These are phyloP conservation scores for Salticus scenicus DNA, from an alignment of 2,888 invertebrate genomes.

Conservation along the genomic window DNA sequence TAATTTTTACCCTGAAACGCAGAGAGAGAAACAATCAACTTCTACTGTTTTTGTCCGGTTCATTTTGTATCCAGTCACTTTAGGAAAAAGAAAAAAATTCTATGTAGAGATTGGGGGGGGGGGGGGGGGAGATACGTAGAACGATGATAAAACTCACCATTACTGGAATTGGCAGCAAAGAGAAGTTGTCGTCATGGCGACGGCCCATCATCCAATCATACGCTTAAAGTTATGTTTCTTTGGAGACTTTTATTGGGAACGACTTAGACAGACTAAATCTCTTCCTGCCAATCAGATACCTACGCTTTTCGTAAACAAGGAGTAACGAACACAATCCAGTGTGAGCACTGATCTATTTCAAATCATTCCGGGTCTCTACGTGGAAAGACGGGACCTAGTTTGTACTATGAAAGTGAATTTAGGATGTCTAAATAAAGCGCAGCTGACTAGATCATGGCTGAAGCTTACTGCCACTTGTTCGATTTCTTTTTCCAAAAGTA, in stretches of 20 bases:
- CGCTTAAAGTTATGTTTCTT: constrained; percentile 55
- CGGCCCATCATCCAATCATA: constrained; percentile 63
- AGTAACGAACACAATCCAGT: background rate
- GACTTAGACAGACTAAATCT: constrained; percentile 51
- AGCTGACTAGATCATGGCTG: background rate
- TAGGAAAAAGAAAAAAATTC: too few relatives aligned
- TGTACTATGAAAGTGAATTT: background rate
- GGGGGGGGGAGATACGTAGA: background rate
- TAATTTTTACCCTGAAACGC: too few relatives aligned
- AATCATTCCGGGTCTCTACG: background rate
- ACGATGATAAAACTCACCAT: constrained; percentile 46
- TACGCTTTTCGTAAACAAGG: constrained; percentile 25
- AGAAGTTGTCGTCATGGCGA: constrained; percentile 45
- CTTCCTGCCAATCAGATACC: constrained; percentile 50
- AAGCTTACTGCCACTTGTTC: background rate
- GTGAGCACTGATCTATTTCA: background rate
- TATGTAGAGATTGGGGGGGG: too few relatives aligned
- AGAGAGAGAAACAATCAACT: too few relatives aligned
- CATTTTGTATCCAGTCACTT: too few relatives aligned
- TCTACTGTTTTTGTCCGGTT: too few relatives aligned
- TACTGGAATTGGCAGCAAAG: constrained; percentile 48
- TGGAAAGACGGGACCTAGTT: too few relatives aligned
- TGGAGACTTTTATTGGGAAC: constrained; percentile 56
- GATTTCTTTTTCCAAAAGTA: background rate
- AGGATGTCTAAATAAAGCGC: background rate